Conservation (phyloP, 53 echinoderm and acorn worm genomes). For the Hippasteria phrygiana region DNA sequence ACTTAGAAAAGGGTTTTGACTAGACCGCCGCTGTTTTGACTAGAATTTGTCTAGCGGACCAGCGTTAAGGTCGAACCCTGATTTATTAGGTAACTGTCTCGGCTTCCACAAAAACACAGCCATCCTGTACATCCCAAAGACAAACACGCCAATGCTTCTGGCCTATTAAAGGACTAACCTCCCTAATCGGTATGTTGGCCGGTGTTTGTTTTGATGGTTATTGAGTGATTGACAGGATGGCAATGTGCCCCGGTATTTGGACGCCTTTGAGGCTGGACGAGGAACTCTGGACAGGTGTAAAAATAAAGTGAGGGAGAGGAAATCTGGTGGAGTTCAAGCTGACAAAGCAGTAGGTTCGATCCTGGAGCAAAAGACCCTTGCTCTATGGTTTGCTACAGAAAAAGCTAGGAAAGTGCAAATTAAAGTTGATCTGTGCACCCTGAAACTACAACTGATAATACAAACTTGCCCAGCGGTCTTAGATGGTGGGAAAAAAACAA, state of each 20-base stretch:
- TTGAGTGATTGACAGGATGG: slow-evolving; percentile 14
- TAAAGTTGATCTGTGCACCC: too few relatives aligned
- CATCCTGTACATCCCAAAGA: neutral
- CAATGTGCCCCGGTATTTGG: slow-evolving; percentile 24
- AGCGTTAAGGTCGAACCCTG: too few relatives aligned
- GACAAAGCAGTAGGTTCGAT: neutral
- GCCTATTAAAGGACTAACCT: slow-evolving; percentile 13
- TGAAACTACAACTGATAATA: too few relatives aligned
- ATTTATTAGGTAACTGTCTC: too few relatives aligned
- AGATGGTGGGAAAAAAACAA: too few relatives aligned
- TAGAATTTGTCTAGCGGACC: too few relatives aligned
- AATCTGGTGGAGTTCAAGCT: neutral
- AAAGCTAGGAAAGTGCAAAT: too few relatives aligned
- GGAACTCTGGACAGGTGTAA: slow-evolving; percentile 3
- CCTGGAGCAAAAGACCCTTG: too few relatives aligned
- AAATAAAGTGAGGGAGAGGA: neutral
- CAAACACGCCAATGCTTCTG: neutral
- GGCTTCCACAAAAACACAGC: neutral
- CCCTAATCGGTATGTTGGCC: neutral
- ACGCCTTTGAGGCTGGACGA: slow-evolving; percentile 11
- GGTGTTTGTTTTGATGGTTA: slow-evolving; percentile 56
- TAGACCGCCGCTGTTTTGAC: too few relatives aligned
- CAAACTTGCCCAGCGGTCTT: too few relatives aligned
- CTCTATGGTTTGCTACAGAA: neutral
- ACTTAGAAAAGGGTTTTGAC: too few relatives aligned